These are phyloP conservation scores for Ceramica pisi DNA, from an alignment of 2,888 invertebrate species.

Conservation along the genomic window DNA sequence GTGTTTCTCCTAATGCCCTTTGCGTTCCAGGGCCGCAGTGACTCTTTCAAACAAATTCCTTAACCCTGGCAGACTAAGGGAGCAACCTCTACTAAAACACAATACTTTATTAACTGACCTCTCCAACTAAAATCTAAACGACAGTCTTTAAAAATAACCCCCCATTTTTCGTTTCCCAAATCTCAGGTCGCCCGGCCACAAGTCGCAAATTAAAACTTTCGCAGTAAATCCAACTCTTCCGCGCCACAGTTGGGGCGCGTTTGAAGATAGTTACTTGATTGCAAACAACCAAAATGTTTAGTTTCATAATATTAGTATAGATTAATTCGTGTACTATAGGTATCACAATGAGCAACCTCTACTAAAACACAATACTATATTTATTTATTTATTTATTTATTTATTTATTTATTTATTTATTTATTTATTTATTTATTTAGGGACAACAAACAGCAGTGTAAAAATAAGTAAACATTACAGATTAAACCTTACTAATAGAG, in stretches of 20 bases:
- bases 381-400: too few species aligned
- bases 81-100: neutral
- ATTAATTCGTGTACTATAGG: neutral
- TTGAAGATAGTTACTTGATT: conserved; percentile 55
- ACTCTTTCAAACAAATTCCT: too few species aligned
- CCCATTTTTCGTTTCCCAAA: neutral
- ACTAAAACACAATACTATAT: neutral
- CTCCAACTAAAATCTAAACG: neutral
- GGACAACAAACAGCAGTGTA: too few species aligned
- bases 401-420: too few species aligned
- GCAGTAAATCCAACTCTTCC: conserved; percentile 17
- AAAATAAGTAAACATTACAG: too few species aligned
- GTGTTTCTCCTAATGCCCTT: too few species aligned
- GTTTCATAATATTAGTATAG: too few species aligned
- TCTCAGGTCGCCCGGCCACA: neutral
- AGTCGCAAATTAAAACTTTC: conserved; percentile 34
- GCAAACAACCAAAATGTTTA: conserved; percentile 1
- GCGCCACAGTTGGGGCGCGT: conserved; percentile 36
- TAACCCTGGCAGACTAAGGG: neutral
- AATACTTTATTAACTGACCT: neutral
- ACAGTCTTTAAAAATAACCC: neutral
- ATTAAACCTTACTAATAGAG: too few species aligned
- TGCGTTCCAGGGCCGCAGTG: too few species aligned
- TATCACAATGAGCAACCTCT: neutral
- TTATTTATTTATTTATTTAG: too few species aligned